These are phyloP conservation scores for Zaprionus africanus DNA, from an alignment of 1,140 invertebrate genomes.

Conservation along the genomic window DNA sequence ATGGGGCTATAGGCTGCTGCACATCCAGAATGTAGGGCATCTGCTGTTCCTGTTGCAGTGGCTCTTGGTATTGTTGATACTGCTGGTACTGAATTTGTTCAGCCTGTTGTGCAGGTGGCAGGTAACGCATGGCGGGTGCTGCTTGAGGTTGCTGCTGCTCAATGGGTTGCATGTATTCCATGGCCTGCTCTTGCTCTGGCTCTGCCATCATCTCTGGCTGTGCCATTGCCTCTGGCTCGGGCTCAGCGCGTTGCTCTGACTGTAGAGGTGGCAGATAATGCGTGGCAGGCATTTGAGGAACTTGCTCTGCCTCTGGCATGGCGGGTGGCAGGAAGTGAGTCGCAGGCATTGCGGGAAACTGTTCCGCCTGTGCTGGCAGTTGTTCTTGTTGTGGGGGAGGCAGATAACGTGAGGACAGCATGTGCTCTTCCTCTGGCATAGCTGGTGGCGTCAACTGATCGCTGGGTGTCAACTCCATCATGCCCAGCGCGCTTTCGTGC, in stretches of 20 bases:
- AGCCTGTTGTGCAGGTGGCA: slow-evolving; percentile 32
- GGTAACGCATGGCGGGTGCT: slow-evolving; percentile 50
- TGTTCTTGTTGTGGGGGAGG: slow-evolving; percentile 41
- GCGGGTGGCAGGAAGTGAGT: slow-evolving; percentile 27
- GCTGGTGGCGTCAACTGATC: slow-evolving; percentile 62
- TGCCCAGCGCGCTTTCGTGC: slow-evolving; percentile 44
- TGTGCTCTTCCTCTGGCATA: slow-evolving; percentile 34
- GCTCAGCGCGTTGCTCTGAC: slow-evolving; percentile 8
- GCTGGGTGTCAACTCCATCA: slow-evolving; percentile 65
- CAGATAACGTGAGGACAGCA: slow-evolving; percentile 55
- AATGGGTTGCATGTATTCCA: slow-evolving; percentile 37
- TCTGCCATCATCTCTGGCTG: slow-evolving; percentile 43
- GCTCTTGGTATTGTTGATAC: slow-evolving; percentile 66
- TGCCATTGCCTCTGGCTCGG: slow-evolving; percentile 29
- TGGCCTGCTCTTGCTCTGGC: slow-evolving; percentile 31
- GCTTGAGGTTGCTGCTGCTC: slow-evolving; percentile 21
- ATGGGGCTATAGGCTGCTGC: slow-evolving; percentile 71
- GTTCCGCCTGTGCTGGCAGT: slow-evolving; percentile 14
- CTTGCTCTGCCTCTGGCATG: slow-evolving; percentile 24
- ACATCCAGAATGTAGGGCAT: slow-evolving; percentile 70
- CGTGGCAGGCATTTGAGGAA: slow-evolving; percentile 35
- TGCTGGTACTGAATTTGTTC: slow-evolving; percentile 61
- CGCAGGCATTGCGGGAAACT: slow-evolving; percentile 29
- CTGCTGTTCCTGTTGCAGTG: slow-evolving; percentile 46
- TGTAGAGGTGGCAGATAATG: slow-evolving; percentile 58